A percentile compares a stretch with the other conserved stretches of the same genome.
These are phyloP conservation scores for Probaryconus sp. DNA, from an alignment of 1,140 invertebrate species.

Conservation along the genomic window DNA sequence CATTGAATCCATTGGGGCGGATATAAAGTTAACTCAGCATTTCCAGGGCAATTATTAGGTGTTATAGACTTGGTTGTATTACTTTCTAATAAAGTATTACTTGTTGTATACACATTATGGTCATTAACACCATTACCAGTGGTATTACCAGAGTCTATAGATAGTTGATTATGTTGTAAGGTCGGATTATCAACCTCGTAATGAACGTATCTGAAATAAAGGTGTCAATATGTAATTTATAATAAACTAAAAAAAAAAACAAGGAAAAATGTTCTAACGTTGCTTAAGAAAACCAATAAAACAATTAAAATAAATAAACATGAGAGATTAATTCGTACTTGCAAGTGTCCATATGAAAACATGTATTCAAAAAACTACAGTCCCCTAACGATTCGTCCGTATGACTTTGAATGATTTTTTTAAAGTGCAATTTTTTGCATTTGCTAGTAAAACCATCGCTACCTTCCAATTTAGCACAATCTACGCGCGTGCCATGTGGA, in stretches of 20 bases:
- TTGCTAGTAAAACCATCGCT: slow-evolving; percentile 78
- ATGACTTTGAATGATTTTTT: slow-evolving; percentile 97
- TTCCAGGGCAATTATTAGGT: slow-evolving; percentile 52
- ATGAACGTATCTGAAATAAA: slow-evolving; percentile 88
- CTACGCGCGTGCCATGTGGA: slow-evolving; percentile 93
- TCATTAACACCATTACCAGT: slow-evolving; percentile 44
- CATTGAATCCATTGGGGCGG: slow-evolving; percentile 98
- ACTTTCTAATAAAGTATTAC: slow-evolving; percentile 18
- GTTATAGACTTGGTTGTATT: slow-evolving; percentile 55
- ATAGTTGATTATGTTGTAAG: slow-evolving; percentile 75
- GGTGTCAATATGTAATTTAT: slow-evolving; percentile 21
- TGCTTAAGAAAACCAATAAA: too few species aligned
- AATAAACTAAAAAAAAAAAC: slow-evolving; percentile 7
- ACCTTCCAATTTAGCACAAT: slow-evolving; percentile 86
- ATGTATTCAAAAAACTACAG: slow-evolving; percentile 98
- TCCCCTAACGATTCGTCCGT: slow-evolving; percentile 97
- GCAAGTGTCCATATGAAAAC: slow-evolving; percentile 99
- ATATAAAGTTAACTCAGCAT: slow-evolving; percentile 82
- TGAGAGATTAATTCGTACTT: slow-evolving; percentile 80
- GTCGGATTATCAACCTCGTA: slow-evolving; percentile 90
- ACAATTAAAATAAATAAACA: background rate
- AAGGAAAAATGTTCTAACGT: too few species aligned
- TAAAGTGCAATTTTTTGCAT: slow-evolving; percentile 96
- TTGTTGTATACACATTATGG: slow-evolving; percentile 31
- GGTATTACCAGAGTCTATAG: slow-evolving; percentile 47